Evolutionary conservation across 1,140 invertebrate species (phyloP).

Genomic region (Lycorma delicatula): DNA sequence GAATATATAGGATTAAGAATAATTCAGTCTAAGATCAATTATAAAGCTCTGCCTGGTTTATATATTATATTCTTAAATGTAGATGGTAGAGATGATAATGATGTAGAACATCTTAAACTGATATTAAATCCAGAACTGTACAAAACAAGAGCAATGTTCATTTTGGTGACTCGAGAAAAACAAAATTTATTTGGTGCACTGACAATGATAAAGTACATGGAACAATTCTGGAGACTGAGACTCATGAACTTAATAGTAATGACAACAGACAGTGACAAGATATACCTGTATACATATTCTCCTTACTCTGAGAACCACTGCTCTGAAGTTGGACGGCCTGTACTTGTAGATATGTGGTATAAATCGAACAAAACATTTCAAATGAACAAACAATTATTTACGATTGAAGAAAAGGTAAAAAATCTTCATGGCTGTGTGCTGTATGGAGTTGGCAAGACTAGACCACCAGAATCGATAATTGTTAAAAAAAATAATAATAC

Average conservation of each 20-base stretch:
- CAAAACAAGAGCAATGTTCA: no score
- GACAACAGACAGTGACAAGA: slow-evolving; percentile 1
- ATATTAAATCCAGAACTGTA: no score
- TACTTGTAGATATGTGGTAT: neutral
- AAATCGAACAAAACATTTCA: neutral
- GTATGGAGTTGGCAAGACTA: slow-evolving; percentile 1
- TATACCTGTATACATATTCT: slow-evolving; percentile 5
- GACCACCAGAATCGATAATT: slow-evolving; percentile 9
- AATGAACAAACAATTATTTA: neutral
- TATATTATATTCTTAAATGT: no score
- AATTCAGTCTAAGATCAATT: no score
- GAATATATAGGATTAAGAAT: no score
- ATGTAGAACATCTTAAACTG: no score
- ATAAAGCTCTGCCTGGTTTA: no score
- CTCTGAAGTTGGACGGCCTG: neutral
- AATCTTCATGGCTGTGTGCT: slow-evolving; percentile 1
- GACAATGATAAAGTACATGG: no score
- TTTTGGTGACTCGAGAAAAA: no score
- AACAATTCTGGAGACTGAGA: slow-evolving; percentile 8
- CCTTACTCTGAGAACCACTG: neutral
- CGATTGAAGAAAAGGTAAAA: neutral
- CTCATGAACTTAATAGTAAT: neutral
- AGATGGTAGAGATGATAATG: no score
- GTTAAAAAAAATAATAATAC: neutral
- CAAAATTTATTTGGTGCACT: no score